Percentiles rank a stretch among this genome's conserved stretches.
phyloP scores from a whole-genome alignment of 2,797 vertebrate genomes.

The Sebastes itinus region DNA sequence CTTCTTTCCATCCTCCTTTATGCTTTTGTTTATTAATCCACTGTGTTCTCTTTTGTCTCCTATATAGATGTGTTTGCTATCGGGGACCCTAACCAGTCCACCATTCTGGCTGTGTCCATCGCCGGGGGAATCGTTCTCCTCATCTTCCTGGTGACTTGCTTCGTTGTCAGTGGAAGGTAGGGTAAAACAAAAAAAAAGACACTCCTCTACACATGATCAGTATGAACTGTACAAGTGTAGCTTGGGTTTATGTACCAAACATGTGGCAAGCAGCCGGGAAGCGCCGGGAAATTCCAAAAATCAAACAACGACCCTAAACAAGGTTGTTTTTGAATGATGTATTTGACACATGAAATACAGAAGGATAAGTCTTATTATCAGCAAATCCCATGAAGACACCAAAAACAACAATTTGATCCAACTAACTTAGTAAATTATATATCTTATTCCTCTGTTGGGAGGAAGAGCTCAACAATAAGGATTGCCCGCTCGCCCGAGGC shows the following conservation, averaged over 20 bases:
- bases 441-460: background rate
- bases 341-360: background rate
- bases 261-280: background rate
- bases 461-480: no score
- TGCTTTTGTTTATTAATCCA: constrained; percentile 32
- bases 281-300: background rate
- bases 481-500: no score
- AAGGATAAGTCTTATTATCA: background rate
- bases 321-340: background rate
- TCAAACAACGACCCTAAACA: background rate
- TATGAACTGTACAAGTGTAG: background rate
- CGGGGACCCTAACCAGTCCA: constrained; percentile 87
- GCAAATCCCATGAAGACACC: background rate
- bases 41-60: constrained; percentile 7
- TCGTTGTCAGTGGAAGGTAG: constrained; percentile 88
- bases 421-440: background rate
- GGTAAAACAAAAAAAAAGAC: background rate
- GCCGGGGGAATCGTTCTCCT: constrained; percentile 85
- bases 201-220: background rate
- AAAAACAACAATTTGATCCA: background rate
- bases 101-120: constrained; percentile 85
- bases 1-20: constrained; percentile 4
- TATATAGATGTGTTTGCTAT: constrained; percentile 85
- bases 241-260: background rate
- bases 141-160: constrained; percentile 87